Evolutionary conservation across 2,797 vertebrate species (phyloP), one percentile per base, ranked within the genome.

Genomic region (Mareca strepera): DNA sequence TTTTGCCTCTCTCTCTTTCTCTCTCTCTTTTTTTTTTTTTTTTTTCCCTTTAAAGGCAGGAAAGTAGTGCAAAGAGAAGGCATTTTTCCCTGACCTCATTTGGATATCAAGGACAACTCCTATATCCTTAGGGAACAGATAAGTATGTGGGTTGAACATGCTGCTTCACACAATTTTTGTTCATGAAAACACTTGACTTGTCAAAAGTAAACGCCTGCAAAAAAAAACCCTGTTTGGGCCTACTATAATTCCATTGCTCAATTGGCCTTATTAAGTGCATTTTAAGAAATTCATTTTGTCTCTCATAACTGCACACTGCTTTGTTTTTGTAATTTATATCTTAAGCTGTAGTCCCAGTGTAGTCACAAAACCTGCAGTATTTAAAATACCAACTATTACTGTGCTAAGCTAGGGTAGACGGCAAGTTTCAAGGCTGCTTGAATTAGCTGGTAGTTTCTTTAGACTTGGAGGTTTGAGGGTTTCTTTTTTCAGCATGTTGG

Each of bases 1-100:
- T 56, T 78, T 59, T 50, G 3, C 17, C 39, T 59, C 17, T 12
- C 39, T 56, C 10, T 69, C 43, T 43, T 8, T 43, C 17, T 43
- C 4, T 43, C 4, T 43, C 4, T 43, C 4, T 43, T 6, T 43
- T 17, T 43, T 17, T 18, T 43, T 17, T 43, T 35, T 59, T 53
- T 37, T 28, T 46, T 12, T 29, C 33, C 39, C 63, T 67, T 60
- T 16, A 7, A 89, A 68, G 86, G 26, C 52, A 82, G 35, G 5
- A 81, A 48, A 53, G 15, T 8, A 74, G 39, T 18, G n/a, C 21
- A 79, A 76, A 82, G 60, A 86, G 31, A 37, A 53, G 46, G 70
- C 88, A 90, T 50, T 87, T 94, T 95, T 91, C 53, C 67, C 62
- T 84, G 86, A 59, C 88, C 93, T 92, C 73, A 21, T 94, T 95